Conservation (phyloP, 2,113 vertebrate genomes). For the Stegostoma tigrinum region DNA sequence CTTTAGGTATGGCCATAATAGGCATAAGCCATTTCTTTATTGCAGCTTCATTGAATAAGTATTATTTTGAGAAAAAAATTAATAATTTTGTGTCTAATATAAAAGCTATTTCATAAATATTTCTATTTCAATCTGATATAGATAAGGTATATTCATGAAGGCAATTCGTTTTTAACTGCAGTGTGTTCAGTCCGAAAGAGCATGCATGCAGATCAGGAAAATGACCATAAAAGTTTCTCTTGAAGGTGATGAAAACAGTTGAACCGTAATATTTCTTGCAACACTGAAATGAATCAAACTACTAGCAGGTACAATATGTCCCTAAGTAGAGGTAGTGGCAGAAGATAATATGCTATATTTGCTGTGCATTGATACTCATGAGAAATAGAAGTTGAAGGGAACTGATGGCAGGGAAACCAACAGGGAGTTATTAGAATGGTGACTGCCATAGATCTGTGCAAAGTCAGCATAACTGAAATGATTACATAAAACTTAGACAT, state of each 20-base stretch:
- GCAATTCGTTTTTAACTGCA: background rate
- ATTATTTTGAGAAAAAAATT: no score
- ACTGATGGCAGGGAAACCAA: background rate
- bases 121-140: no score
- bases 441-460: background rate
- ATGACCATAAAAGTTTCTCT: background rate
- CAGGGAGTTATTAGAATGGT: slow-evolving; percentile 9
- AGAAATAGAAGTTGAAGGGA: background rate
- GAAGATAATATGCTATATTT: background rate
- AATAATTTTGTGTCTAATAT: no score
- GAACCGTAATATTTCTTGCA: background rate
- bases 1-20: no score
- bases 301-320: background rate
- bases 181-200: background rate
- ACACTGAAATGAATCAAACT: background rate
- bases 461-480: slow-evolving; percentile 1
- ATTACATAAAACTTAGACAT: background rate
- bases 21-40: no score
- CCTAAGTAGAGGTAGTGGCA: background rate
- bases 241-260: background rate
- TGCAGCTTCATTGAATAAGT: no score
- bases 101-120: no score
- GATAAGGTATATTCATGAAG: no score
- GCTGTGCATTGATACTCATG: background rate
- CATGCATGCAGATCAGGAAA: background rate